Evolutionary conservation across 2,888 invertebrate genomes (phyloP).

Genomic region (Sycophila texana): DNA sequence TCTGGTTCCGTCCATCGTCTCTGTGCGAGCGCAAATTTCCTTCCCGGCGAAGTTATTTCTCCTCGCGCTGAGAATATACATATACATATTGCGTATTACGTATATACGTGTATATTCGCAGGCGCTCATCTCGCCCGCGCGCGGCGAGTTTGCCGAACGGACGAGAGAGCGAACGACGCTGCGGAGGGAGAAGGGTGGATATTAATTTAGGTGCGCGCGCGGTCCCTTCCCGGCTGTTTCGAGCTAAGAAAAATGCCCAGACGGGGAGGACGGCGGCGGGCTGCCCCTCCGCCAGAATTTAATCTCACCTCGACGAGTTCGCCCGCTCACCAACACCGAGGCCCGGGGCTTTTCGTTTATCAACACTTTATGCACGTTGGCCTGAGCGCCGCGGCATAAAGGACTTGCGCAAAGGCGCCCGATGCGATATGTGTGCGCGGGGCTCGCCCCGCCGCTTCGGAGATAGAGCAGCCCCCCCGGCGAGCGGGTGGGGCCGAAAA

Average conservation of each 20-base stretch:
- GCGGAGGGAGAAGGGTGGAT: conserved; percentile 61
- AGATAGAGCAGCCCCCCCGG: conserved; percentile 51
- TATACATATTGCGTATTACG: conserved; percentile 43
- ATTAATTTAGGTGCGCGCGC: conserved; percentile 72
- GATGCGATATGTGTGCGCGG: conserved; percentile 25
- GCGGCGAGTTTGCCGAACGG: conserved; percentile 20
- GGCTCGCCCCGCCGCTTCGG: conserved; percentile 10
- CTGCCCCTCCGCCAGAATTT: conserved; percentile 66
- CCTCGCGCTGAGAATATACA: conserved; percentile 40
- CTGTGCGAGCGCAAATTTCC: conserved; percentile 61
- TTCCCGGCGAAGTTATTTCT: conserved; percentile 57
- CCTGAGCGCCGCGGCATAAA: conserved; percentile 21
- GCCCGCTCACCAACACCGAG: conserved; percentile 39
- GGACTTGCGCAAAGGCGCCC: conserved; percentile 32
- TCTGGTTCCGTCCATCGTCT: conserved; percentile 40
- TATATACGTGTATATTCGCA: not conserved
- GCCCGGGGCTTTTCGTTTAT: conserved; percentile 52
- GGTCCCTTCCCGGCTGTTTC: conserved; percentile 59
- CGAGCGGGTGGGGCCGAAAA: conserved; percentile 54
- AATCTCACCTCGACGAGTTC: conserved; percentile 64
- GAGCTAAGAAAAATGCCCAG: conserved; percentile 74
- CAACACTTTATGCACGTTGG: conserved; percentile 52
- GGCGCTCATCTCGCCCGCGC: conserved; percentile 8
- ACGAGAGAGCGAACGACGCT: conserved; percentile 32
- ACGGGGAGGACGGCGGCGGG: conserved; percentile 6